Evolutionary conservation across 2,888 invertebrate genomes (phyloP), one percentile per base, ranked within the genome.

Genomic region (Peribatodes rhomboidaria): DNA sequence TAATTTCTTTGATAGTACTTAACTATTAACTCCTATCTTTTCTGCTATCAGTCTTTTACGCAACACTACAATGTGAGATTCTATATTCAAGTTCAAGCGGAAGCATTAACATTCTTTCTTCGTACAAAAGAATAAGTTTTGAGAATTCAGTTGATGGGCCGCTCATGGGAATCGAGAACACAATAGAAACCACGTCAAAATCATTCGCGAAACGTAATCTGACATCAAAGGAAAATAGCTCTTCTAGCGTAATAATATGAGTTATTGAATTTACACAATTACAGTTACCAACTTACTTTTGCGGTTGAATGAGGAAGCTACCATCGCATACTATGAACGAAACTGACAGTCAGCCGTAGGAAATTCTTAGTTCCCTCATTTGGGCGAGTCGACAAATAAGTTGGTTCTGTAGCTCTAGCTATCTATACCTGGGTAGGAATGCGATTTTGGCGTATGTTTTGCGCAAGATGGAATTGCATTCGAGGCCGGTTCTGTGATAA

Each of bases 41-140:
- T n/a, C n/a, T n/a, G n/a, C n/a, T n/a, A n/a, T n/a, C n/a, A 31
- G 6, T 75, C 75, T 75, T 80, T 89, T 89, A 84, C 85, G 87
- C 83, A 89, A 89, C 80, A 59, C 74, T 78, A 80, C 79, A 87
- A 88, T 90, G 87, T 88, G 82, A 82, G 84, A 86, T 85, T 85
- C 82, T 82, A 82, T 81, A 78, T 80, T 80, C 87, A 82, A 89
- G 87, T 91, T 87, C 87, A 89, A 83, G 78, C 91, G 92, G 91
- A 92, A 88, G 84, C 91, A 91, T 92, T 91, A 91, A 91, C 86
- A 92, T 92, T 92, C 92, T 86, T 90, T 85, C 82, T 82, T 78
- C 87, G 87, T 89, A 82, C 89, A 91, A 92, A 92, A 90, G 90
- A 89, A 89, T 87, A 91, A 88, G 86, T 91, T 92, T 92, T 89